These are phyloP conservation scores for Hymenochirus boettgeri DNA, from an alignment of 2,113 vertebrate species.

Conservation along the genomic window DNA sequence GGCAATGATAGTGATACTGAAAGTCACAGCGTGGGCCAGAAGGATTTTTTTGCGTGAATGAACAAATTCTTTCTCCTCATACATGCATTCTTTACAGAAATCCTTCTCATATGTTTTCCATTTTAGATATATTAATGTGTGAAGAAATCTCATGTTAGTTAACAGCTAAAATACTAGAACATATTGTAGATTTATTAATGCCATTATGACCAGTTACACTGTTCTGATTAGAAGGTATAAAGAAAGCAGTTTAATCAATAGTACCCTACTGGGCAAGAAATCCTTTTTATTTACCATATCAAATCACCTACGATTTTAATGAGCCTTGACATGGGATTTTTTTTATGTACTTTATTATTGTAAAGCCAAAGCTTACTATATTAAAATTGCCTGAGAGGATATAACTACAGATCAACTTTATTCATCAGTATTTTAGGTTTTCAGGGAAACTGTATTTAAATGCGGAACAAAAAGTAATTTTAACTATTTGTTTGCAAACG, in stretches of 20 bases:
- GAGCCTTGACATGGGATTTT: background rate
- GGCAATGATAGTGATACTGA: background rate
- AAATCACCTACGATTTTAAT: background rate
- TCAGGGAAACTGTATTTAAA: no score
- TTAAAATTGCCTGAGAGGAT: no score
- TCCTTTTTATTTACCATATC: background rate
- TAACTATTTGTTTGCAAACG: no score
- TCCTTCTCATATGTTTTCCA: conserved; percentile 4
- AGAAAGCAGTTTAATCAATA: conserved; percentile 13
- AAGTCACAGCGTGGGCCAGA: background rate
- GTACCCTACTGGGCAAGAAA: background rate
- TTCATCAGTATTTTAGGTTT: no score
- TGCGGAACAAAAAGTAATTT: no score
- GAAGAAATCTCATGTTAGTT: background rate
- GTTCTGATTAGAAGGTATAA: background rate
- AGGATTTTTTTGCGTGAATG: background rate
- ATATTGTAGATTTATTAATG: background rate
- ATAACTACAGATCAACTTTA: background rate
- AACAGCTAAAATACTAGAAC: background rate
- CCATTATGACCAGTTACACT: background rate
- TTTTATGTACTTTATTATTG: background rate
- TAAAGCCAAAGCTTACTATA: background rate
- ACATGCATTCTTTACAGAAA: conserved; percentile 3
- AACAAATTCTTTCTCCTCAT: background rate
- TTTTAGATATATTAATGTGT: conserved; percentile 4